Conservation (phyloP, 2,888 invertebrate genomes). For the Dynastes hyllus region DNA sequence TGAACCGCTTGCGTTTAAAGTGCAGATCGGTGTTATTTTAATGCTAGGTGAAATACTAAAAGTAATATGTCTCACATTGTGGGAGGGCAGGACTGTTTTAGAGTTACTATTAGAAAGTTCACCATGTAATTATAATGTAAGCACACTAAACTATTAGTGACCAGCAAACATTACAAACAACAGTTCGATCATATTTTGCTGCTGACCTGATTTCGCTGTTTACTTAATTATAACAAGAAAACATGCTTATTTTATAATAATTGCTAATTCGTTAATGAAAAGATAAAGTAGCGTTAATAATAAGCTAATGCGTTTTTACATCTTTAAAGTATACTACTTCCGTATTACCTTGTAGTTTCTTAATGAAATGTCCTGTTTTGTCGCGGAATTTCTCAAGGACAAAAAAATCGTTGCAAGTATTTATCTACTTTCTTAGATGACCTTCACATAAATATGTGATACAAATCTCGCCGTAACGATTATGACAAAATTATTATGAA, state of each 20-base stretch:
- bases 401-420: slow-evolving; percentile 35
- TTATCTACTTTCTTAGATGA: slow-evolving; percentile 43
- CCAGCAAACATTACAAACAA: too few relatives aligned
- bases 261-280: neutral
- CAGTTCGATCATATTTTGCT: too few relatives aligned
- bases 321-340: slow-evolving; percentile 25
- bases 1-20: too few relatives aligned
- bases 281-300: neutral
- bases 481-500: slow-evolving; percentile 40
- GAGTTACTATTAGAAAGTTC: too few relatives aligned
- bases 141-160: too few relatives aligned
- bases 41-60: too few relatives aligned
- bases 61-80: too few relatives aligned
- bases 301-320: neutral
- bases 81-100: too few relatives aligned
- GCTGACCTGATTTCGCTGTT: too few relatives aligned
- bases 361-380: slow-evolving; percentile 44
- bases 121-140: too few relatives aligned
- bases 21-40: too few relatives aligned
- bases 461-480: slow-evolving; percentile 26
- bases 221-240: too few relatives aligned
- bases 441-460: slow-evolving; percentile 30
- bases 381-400: slow-evolving; percentile 47
- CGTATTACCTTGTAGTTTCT: slow-evolving; percentile 40
- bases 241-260: neutral